Conservation (phyloP, 1,140 invertebrate genomes). For the Holcopasites calliopsidis region DNA sequence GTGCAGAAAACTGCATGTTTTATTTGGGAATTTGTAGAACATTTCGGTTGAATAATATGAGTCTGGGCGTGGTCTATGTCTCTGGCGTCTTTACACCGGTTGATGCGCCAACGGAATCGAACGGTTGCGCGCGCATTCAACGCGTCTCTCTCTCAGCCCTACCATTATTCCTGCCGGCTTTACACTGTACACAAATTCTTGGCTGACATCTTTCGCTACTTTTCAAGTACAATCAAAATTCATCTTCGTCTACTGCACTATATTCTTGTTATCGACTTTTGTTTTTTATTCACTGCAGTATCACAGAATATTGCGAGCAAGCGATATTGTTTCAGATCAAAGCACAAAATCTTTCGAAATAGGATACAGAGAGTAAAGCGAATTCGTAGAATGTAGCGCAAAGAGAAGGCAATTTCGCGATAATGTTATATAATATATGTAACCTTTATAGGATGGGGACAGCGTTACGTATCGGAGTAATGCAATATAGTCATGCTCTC, state of each 20-base stretch:
- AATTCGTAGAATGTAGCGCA: too few species aligned
- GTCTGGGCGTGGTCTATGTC: slow-evolving; percentile 71
- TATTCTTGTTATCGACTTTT: not conserved
- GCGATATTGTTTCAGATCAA: too few species aligned
- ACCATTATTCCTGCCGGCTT: slow-evolving; percentile 12
- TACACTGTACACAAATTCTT: slow-evolving; percentile 8
- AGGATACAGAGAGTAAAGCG: too few species aligned
- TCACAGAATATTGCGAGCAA: too few species aligned
- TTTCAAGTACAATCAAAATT: not conserved
- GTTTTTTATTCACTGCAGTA: too few species aligned
- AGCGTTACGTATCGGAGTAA: slow-evolving; percentile 39
- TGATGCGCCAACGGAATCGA: slow-evolving; percentile 74
- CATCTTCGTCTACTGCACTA: too few species aligned
- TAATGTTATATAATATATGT: too few species aligned
- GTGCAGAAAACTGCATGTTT: not conserved
- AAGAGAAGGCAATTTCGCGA: too few species aligned
- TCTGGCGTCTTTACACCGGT: slow-evolving; percentile 59
- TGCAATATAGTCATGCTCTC: slow-evolving; percentile 68
- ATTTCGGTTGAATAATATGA: slow-evolving; percentile 12
- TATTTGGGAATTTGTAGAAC: not conserved
- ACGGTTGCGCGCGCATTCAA: slow-evolving; percentile 73
- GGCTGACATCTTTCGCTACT: not conserved
- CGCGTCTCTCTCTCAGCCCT: not conserved
- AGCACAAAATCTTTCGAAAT: too few species aligned
- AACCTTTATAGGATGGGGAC: too few species aligned